Evolutionary conservation across 2,113 vertebrate species (phyloP), one percentile per base, ranked within the genome.

Genomic region (Oryzias javanicus): DNA sequence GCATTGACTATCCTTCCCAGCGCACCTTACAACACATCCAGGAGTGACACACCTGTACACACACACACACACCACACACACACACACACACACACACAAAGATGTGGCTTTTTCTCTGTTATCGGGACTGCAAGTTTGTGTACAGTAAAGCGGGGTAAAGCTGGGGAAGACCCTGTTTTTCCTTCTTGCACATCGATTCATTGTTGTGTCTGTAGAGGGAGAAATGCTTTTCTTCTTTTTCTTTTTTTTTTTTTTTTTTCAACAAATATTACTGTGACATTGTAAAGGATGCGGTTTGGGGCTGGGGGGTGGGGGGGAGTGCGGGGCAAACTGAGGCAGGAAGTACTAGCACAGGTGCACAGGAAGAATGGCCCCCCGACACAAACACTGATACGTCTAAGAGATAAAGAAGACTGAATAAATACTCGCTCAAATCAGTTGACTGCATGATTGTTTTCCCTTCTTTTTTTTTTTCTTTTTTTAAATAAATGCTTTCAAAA

Each of bases 21-120:
- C 92, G 94, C 80, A 84, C 94, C 46, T 83, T 95, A 17, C 94
- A 94, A 60, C 95, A 96, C 75, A 93, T 96, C 77, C 94, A 94
- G 80, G 94, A 99, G 76, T 98, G 90, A 42, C 19, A 6, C 40
- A 50, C 41, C 18, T 17, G 19, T 29, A 29, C 6, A 1, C 40
- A 19, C 40, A 42, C 25, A 20, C 22, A 20, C 18, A 4, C 46
- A n/a, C n/a, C n/a, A n/a, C n/a, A n/a, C n/a, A n/a, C n/a, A n/a
- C n/a, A n/a, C n/a, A 51, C 35, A 41, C 19, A 17, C 25, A 40
- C 55, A 45, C 52, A 48, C 25, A 25, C 64, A 44, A 73, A 55
- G 42, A 14, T 8, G 54, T 64, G 67, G 80, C 81, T 64, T 76
- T 80, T 86, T 79, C 72, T 6, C 52, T 74, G 56, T 27, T 67